phyloP scores from a whole-genome alignment of 2,113 vertebrate species.

The Sprattus sprattus region DNA sequence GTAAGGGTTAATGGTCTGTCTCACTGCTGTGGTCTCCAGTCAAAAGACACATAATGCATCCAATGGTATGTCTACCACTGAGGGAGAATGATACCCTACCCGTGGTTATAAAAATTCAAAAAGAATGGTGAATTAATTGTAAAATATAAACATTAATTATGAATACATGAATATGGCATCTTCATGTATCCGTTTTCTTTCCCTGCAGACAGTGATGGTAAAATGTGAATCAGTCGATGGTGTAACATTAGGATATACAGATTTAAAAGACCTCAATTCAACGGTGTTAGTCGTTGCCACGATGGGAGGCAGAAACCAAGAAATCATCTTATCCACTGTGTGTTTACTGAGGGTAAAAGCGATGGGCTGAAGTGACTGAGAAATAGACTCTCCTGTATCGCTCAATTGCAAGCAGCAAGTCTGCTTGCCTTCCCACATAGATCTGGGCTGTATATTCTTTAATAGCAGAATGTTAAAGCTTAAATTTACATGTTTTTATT shows the following conservation, averaged over 20 bases:
- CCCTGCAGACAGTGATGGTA: slow-evolving; percentile 84
- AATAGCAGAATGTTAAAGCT: slow-evolving; percentile 84
- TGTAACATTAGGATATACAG: slow-evolving; percentile 86
- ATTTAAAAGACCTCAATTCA: slow-evolving; percentile 92
- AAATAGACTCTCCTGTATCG: slow-evolving; percentile 43
- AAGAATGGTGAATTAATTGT: not conserved
- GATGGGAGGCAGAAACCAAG: too few species aligned
- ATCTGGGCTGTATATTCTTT: slow-evolving; percentile 93
- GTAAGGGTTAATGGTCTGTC: slow-evolving; percentile 31
- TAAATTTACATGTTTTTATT: slow-evolving; percentile 58
- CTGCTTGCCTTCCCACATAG: slow-evolving; percentile 83
- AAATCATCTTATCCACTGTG: not conserved
- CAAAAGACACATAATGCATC: slow-evolving; percentile 91
- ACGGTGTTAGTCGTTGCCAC: slow-evolving; percentile 76
- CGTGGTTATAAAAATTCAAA: not conserved
- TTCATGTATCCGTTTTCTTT: slow-evolving; percentile 33
- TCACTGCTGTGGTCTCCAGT: slow-evolving; percentile 84
- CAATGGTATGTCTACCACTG: slow-evolving; percentile 72
- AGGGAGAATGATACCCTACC: not conserved
- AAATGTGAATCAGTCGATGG: slow-evolving; percentile 79
- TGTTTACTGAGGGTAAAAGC: slow-evolving; percentile 21
- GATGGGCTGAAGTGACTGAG: slow-evolving; percentile 68
- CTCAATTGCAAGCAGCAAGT: slow-evolving; percentile 71
- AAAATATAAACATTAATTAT: not conserved
- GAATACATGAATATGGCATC: not conserved